These are phyloP conservation scores for Takifugu rubripes DNA, from an alignment of 2,797 vertebrate species.

Conservation along the genomic window DNA sequence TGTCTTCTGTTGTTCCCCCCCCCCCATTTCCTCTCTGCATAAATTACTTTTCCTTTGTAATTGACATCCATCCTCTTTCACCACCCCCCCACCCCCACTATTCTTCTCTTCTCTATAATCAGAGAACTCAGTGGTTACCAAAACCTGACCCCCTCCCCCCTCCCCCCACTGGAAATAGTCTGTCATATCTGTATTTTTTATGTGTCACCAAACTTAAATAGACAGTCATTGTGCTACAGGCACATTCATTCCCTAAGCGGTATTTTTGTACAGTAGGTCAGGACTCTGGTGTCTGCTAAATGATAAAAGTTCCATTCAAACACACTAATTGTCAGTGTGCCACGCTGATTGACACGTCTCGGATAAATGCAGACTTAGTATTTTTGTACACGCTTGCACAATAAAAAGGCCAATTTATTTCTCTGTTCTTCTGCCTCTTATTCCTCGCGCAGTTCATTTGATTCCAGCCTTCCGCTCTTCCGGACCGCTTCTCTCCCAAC, in stretches of 20 bases:
- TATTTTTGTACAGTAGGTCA: conserved; percentile 80
- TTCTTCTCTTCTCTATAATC: conserved; percentile 73
- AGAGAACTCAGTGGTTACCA: conserved; percentile 67
- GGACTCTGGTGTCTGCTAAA: conserved; percentile 79
- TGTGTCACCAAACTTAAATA: conserved; percentile 78
- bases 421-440: conserved; percentile 69
- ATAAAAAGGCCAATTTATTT: conserved; percentile 82
- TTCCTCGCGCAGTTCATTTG: conserved; percentile 73
- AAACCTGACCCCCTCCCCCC: conserved; percentile 68
- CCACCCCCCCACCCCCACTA: conserved; percentile 33
- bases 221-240: conserved; percentile 78
- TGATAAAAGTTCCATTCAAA: conserved; percentile 82
- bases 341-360: conserved; percentile 78
- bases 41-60: conserved; percentile 72
- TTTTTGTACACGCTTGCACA: conserved; percentile 80
- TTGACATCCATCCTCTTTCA: conserved; percentile 67
- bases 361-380: conserved; percentile 83
- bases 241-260: conserved; percentile 76
- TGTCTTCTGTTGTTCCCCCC: conserved; percentile 21
- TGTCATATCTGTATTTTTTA: conserved; percentile 75
- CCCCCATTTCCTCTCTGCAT: conserved; percentile 40
- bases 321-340: conserved; percentile 81
- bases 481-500: conserved; percentile 44
- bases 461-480: conserved; percentile 62
- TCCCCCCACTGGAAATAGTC: conserved; percentile 65